Base-by-base conservation (phyloP, 2,888 invertebrate genomes). In the Deilephila elpenor region DNA sequence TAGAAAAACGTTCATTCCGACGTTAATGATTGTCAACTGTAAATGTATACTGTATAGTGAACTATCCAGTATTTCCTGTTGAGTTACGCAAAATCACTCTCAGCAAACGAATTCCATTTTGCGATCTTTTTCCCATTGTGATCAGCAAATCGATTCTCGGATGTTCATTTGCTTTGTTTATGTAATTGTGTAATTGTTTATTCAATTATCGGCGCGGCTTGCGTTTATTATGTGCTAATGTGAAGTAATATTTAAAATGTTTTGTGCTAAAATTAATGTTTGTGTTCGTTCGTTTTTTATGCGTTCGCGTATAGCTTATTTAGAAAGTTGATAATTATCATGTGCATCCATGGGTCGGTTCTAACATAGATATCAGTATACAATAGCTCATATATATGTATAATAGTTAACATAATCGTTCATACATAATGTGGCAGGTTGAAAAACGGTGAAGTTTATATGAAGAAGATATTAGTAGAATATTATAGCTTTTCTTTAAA, bases 61-160 rank as follows among this genome's bases (percentile, higher is more conserved):
- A 84, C 86, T 83, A 73, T 84, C 93, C 92, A 88, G 93, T 91
- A 92, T 93, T 92, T 92, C 93, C 91, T 88, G 93, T 93, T 92
- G 83, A 82, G 86, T 91, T 88, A 88, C 86, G 88, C 86, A 84
- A 92, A 92, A 92, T 90, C 89, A 83, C 89, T 80, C 76, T 81
- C 82, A 82, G 79, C 84, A 83, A 86, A 88, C 84, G 87, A 89
- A 91, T 89, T 89, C 90, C 90, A 87, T 85, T 82, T 82, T 83
- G 79, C 82, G 75, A 77, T 82, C 79, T 81, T 82, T 82, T 81
- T 72, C 75, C 86, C 81, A 92, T 92, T 91, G 92, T 91, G 82
- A 88, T 86, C 84, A 77, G 85, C 75, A 87, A 88, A 89, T 88
- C 83, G 83, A 82, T 91, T 89, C 88, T 86, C 81, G 88, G 89